phyloP scores from a whole-genome alignment of 37 sponge, comb jelly and placozoan genomes.

The Axinella damicornis region DNA sequence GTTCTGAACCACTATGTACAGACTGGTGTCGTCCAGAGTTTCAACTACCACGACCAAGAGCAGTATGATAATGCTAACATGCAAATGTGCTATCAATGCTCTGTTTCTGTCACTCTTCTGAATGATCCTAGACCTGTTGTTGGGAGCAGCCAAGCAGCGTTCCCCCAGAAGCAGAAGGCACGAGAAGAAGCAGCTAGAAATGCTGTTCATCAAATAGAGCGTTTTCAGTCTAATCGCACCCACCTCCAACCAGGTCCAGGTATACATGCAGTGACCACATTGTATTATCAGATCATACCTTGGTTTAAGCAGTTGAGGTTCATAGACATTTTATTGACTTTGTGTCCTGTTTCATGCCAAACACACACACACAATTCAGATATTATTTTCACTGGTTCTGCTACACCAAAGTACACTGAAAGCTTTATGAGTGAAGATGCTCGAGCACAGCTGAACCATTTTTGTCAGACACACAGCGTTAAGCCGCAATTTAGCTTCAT shows the following conservation, averaged over 20 bases:
- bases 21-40: not conserved
- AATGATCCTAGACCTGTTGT: not conserved
- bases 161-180: not conserved
- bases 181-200: constrained; percentile 1
- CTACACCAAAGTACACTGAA: too few relatives aligned
- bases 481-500: constrained; percentile 16
- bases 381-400: too few relatives aligned
- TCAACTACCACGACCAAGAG: too few relatives aligned
- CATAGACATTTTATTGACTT: too few relatives aligned
- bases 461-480: not conserved
- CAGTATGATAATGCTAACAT: too few relatives aligned
- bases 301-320: too few relatives aligned
- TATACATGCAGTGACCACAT: not conserved
- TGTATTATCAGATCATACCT: not conserved
- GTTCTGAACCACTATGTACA: constrained; percentile 5
- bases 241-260: not conserved
- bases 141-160: not conserved
- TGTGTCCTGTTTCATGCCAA: not conserved
- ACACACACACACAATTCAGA: not conserved
- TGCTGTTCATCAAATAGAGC: not conserved
- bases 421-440: too few relatives aligned
- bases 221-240: not conserved
- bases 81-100: not conserved
- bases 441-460: not conserved
- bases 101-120: not conserved